A percentile compares a stretch with the other conserved stretches of the same genome.
Conservation (phyloP, 2,113 vertebrate species). For the Melozone crissalis region DNA sequence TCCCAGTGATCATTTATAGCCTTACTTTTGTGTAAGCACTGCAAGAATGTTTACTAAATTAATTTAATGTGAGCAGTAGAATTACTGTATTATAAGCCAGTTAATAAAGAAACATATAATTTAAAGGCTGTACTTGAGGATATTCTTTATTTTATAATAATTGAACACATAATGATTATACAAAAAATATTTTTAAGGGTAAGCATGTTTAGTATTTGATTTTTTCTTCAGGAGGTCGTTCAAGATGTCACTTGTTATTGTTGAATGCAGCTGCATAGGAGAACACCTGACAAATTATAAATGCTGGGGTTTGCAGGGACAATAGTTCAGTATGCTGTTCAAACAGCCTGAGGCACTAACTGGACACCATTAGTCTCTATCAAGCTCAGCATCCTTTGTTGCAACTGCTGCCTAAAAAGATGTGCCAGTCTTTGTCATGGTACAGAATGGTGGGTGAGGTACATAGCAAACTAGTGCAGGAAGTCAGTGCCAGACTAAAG, state of each 20-base stretch:
- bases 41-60: not conserved
- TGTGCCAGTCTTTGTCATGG: not conserved
- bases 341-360: not conserved
- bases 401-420: not conserved
- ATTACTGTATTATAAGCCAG: not conserved
- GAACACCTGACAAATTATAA: not conserved
- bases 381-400: not conserved
- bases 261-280: not conserved
- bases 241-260: not conserved
- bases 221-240: not conserved
- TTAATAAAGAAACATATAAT: not conserved
- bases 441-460: not conserved
- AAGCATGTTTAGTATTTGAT: not conserved
- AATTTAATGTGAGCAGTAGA: not conserved
- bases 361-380: not conserved
- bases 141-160: not conserved
- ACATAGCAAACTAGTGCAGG: fast-evolving
- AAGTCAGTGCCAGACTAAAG: not conserved
- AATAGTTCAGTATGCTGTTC: not conserved
- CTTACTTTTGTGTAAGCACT: not conserved
- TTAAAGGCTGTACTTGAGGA: not conserved
- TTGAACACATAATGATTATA: not conserved
- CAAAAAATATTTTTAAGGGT: not conserved
- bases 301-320: not conserved
- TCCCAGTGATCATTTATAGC: not conserved